Evolutionary conservation across 2,888 invertebrate genomes (phyloP), one percentile per base, ranked within the genome.

Genomic region (Drosophila formosana): DNA sequence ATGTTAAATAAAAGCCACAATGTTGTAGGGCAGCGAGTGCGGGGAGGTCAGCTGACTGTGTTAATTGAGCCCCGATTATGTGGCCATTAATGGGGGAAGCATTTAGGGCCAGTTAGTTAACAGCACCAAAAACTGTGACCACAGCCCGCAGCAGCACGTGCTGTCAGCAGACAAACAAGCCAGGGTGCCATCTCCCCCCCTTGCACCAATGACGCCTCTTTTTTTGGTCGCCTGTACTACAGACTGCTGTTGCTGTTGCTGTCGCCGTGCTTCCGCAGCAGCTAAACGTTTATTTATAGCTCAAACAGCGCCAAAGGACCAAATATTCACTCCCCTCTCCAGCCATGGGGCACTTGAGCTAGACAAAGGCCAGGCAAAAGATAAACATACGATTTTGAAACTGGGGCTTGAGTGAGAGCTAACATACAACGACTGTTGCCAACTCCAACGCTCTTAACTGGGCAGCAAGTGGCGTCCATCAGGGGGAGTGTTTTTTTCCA

Each of bases 261-360:
- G 78, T 86, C 82, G 80, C 76, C 74, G 80, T 73, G 73, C 75
- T 87, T 89, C 88, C 88, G 87, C 81, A 76, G 70, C 74, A 76
- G 77, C 89, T 86, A 88, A 88, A 89, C 88, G 86, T 89, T 89
- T 89, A 89, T 89, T 89, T 89, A 89, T 89, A 64, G 83, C 85
- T 58, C 72, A 72, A 78, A 77, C 73, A 89, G 82, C 87, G 87
- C 81, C 87, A 85, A 82, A 87, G 83, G 88, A 79, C 79, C 72
- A 77, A 79, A 77, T 51, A 75, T 63, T 41, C 50, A 57, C 60
- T 50, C 55, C 18, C 34, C 18, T 9, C 34, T 47, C 25, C 18
- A 0, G 2, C 18, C 49, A 26, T 37, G 63, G 73, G 66, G 71
- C 85, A 88, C 85, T 85, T 85, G 68, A 85, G 71, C 86, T 74